Base-by-base conservation (phyloP, 2,888 invertebrate species). In the Yponomeuta plumbellus region DNA sequence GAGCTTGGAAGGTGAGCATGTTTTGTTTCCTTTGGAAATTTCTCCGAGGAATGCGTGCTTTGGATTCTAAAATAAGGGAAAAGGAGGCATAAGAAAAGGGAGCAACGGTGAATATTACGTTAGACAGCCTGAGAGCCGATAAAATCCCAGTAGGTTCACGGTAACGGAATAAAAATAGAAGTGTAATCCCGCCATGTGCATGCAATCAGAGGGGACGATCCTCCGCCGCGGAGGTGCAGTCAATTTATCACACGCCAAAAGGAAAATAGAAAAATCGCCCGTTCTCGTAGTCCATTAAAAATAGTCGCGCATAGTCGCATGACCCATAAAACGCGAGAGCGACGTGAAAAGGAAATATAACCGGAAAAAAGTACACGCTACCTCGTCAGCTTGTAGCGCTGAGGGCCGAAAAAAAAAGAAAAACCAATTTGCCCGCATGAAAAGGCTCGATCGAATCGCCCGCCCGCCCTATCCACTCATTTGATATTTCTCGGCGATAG, bases 341-440 rank as follows among this genome's bases (percentile, higher is more conserved):
- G 79, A 82, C 80, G 84, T 85, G 82, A 82, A 90, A 86, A 86
- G 86, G 84, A 90, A 72, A 88, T 80, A 86, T 82, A 84, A 84
- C 83, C 77, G 81, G 80, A 80, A 82, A 86, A 85, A 84, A 83
- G 80, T 74, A 80, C 80, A 77, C 81, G 74, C 80, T 83, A 84
- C 86, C 85, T 84, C 85, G 86, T 83, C 86, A 85, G 80, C 73
- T 78, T 52, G 79, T 79, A 79, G 79, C 79, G 69, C 79, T 80
- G 79, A 74, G 75, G 80, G 77, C 86, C 84, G 13, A 65, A 66
- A 85, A 52, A 90, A 90, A 88, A 89, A 88, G 88, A 66, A 91
- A 91, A 91, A 90, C 87, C 89, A 90, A 90, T 91, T 90, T 87
- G 85, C 80, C 80, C 88, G 88, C 87, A 81, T 89, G 88, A 90